phyloP scores from a whole-genome alignment of 2,797 vertebrate species.

The Hybognathus amarus region DNA sequence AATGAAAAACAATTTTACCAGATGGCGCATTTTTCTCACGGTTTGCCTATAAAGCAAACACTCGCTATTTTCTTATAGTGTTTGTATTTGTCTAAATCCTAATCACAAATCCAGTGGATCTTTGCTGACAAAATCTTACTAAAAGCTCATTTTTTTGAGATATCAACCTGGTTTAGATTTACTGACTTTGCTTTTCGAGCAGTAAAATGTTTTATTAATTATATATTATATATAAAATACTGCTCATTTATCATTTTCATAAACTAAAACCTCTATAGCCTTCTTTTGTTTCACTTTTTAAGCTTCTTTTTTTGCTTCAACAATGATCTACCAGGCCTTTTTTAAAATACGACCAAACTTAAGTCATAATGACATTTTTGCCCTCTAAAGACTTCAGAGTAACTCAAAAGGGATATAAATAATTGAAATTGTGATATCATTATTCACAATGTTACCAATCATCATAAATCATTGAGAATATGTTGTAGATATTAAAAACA shows the following conservation, averaged over 20 bases:
- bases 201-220: not conserved
- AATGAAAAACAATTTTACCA: too few relatives aligned
- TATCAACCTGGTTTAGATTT: not conserved
- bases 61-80: too few relatives aligned
- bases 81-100: not conserved
- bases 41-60: too few relatives aligned
- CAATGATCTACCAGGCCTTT: not conserved
- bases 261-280: not conserved
- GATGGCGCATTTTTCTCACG: too few relatives aligned
- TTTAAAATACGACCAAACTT: not conserved
- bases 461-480: not conserved
- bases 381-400: not conserved
- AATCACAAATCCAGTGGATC: not conserved
- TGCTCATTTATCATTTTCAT: not conserved
- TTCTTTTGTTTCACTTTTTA: not conserved
- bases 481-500: not conserved
- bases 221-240: not conserved
- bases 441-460: not conserved
- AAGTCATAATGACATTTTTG: not conserved
- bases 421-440: not conserved
- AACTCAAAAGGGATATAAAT: not conserved
- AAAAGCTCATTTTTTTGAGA: not conserved
- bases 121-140: not conserved
- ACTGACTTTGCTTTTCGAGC: not conserved
- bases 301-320: not conserved